Evolutionary conservation across 92 coral and sea anemone genomes (phyloP).

Genomic region (Metridium senile): DNA sequence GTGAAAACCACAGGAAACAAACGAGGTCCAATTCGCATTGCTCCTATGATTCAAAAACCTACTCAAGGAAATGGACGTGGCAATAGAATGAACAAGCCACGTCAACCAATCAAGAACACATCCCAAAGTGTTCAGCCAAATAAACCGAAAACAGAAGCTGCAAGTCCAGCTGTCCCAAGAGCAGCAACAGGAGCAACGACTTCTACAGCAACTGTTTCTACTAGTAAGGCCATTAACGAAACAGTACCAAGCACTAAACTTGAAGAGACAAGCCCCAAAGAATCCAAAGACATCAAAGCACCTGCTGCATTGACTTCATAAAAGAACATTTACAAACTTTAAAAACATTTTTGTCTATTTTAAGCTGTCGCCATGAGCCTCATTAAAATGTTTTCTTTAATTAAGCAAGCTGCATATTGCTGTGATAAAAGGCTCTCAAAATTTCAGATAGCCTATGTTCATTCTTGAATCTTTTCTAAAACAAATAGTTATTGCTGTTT

Average conservation of each 20-base stretch:
- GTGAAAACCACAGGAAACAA: slow-evolving; percentile 61
- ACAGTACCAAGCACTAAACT: neutral
- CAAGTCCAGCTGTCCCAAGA: slow-evolving; percentile 17
- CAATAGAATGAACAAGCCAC: slow-evolving; percentile 40
- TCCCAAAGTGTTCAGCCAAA: slow-evolving; percentile 31
- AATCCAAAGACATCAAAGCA: slow-evolving; percentile 60
- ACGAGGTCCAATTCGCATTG: slow-evolving; percentile 47
- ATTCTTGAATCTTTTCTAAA: slow-evolving; percentile 35
- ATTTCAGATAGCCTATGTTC: slow-evolving; percentile 8
- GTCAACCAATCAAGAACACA: slow-evolving; percentile 56
- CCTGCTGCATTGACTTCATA: slow-evolving; percentile 35
- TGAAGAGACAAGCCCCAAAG: slow-evolving; percentile 55
- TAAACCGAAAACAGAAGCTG: slow-evolving; percentile 36
- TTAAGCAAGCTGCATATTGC: slow-evolving; percentile 17
- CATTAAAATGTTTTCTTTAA: slow-evolving; percentile 22
- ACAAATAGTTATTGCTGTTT: slow-evolving; percentile 16
- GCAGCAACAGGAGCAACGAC: slow-evolving; percentile 28
- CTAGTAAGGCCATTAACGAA: slow-evolving; percentile 30
- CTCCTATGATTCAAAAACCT: slow-evolving; percentile 53
- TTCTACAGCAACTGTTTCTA: slow-evolving; percentile 11
- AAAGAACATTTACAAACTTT: neutral
- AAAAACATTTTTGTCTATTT: slow-evolving; percentile 3
- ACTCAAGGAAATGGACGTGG: slow-evolving; percentile 34
- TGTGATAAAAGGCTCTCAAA: slow-evolving; percentile 4
- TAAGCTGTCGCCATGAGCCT: slow-evolving; percentile 18